Evolutionary conservation across 2,797 vertebrate genomes (phyloP), one percentile per base, ranked within the genome.

Genomic region (Myotis vivesi): DNA sequence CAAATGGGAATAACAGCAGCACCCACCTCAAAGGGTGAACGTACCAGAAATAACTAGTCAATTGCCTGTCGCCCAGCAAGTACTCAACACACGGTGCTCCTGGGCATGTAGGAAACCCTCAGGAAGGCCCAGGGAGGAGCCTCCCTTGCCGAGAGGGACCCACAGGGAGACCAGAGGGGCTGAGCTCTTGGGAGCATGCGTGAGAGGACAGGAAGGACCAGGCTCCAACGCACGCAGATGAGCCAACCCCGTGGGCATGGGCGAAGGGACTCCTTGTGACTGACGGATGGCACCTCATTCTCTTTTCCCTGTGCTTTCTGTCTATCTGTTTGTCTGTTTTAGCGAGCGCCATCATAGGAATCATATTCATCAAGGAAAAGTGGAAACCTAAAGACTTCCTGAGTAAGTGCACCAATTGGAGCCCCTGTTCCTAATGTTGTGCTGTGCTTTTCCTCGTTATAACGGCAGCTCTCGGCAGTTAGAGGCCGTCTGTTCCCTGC

Each of bases 281-380:
- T 59, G 12, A 46, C 16, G 19, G 66, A 41, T 8, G 0, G 25
- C 16, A 62, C 59, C 28, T 10, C 84, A 33, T 82, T 66, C 49
- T 95, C 59, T 73, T 86, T 87, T 30, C 49, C 28, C 23, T 69
- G 2, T 92, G 55, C 55, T 79, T 5, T 3, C 97, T 64, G 10
- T 75, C 94, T 91, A 80, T 75, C 94, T 91, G 81, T 91, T 9
- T 44, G 41, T 68, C 10, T 36, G 30, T 87, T 92, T 64, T 96
- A 99, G 99, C 99, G 4, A 99, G 99, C 89, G 99, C 99, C 97
- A 99, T 99, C 97, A 98, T 99, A 97, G 99, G 99, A 80, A 99
- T 99, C 94, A 98, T 99, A 98, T 99, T 99, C 97, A 98, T 99
- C 97, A 99, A 99, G 79, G 99, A 99, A 96, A 99, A 99, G 97